phyloP scores from a whole-genome alignment of 2,888 invertebrate genomes.

The Hydroisotoma schaefferi region DNA sequence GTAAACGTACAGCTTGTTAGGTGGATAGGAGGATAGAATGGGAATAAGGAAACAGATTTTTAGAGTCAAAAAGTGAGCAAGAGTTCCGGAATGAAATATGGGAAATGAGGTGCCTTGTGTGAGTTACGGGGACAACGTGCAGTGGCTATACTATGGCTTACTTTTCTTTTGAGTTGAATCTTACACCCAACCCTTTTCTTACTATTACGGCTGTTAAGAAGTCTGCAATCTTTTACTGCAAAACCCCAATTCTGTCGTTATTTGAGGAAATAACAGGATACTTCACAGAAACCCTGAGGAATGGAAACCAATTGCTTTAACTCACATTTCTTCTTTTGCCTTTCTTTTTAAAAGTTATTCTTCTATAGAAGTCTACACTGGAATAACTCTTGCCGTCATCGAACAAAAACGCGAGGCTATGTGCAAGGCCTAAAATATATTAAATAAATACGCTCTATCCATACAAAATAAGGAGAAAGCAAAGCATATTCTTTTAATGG shows the following conservation, averaged over 20 bases:
- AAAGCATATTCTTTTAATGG: neutral
- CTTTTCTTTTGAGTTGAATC: too few species aligned
- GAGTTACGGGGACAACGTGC: conserved; percentile 20
- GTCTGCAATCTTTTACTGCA: neutral
- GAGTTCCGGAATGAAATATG: conserved; percentile 23
- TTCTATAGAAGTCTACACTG: too few species aligned
- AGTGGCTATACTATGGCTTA: too few species aligned
- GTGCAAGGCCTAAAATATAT: too few species aligned
- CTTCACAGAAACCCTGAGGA: conserved; percentile 16
- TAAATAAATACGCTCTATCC: neutral
- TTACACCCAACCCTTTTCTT: neutral
- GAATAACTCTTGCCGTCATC: too few species aligned
- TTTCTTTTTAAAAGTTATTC: neutral
- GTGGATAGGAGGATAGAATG: too few species aligned
- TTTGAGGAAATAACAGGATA: neutral
- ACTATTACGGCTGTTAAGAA: too few species aligned
- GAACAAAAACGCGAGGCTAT: too few species aligned
- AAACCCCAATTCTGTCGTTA: neutral
- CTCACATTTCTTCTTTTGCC: neutral
- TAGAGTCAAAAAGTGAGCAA: conserved; percentile 10
- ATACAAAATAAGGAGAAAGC: neutral
- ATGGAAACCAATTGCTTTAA: conserved; percentile 11
- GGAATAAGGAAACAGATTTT: conserved; percentile 12
- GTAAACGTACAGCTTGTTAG: too few species aligned
- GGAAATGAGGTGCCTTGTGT: conserved; percentile 22